Evolutionary conservation across 2,888 invertebrate species (phyloP), one percentile per base, ranked within the genome.

Genomic region (Orthosia gracilis): DNA sequence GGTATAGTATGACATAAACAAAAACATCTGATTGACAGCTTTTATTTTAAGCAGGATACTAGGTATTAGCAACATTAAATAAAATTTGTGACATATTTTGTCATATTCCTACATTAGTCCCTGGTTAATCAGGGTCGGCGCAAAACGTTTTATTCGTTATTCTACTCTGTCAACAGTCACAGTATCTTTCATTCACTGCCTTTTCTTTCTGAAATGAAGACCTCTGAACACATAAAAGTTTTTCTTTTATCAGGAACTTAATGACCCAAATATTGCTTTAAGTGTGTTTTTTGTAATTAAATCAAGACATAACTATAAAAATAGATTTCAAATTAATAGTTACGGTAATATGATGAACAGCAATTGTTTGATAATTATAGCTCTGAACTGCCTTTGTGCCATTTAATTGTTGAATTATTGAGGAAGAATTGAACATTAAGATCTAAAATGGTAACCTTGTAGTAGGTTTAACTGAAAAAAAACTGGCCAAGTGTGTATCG

Each of bases 341-440:
- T 47, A 31, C 62, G 23, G 23, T 76, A 40, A 49, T 78, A 47
- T 31, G 61, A 66, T 63, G 71, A 78, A 18, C 26, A n/a, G 12
- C 78, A 57, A 83, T 84, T 84, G 84, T 74, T 74, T 68, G 49
- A 67, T 83, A 59, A 81, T 83, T 67, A 83, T 40, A 61, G 57
- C 1, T 47, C 7, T 1, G 0, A 31, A 55, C 57, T 62, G n/a
- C 18, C 31, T 47, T 47, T 57, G 12, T 31, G 50, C 40, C 31
- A 49, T 49, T 40, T 62, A 62, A 67, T 76, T 66, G 49, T 26
- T 54, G 13, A 49, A 76, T 23, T 62, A 78, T 82, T 63, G 62
- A 81, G 76, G 76, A 77, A 80, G 80, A 59, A 64, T 13, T 64
- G 58, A 23, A 72, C 54, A 45, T 54, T 61, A 72, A 52, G 18